These are phyloP conservation scores for Hedychridium roseum DNA, from an alignment of 2,888 invertebrate species.

Conservation along the genomic window DNA sequence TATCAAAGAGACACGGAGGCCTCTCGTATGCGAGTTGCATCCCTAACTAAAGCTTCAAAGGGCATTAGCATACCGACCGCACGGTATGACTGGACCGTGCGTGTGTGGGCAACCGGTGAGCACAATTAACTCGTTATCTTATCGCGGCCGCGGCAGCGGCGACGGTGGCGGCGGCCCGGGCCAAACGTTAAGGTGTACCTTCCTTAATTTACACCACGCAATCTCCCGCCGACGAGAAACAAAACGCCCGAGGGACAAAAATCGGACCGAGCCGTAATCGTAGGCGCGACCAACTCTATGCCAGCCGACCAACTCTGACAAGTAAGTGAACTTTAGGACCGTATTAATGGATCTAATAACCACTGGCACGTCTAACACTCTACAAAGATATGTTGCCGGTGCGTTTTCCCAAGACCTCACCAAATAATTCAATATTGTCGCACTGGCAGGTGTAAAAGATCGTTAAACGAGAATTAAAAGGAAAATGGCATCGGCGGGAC, in stretches of 20 bases:
- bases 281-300: conserved; percentile 13
- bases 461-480: no score
- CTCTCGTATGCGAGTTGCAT: conserved; percentile 57
- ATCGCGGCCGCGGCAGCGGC: conserved; percentile 56
- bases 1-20: conserved; percentile 60
- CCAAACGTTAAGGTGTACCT: conserved; percentile 62
- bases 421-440: no score
- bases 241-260: conserved; percentile 29
- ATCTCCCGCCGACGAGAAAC: conserved; percentile 34
- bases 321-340: no score
- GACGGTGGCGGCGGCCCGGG: conserved; percentile 43
- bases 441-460: no score
- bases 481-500: no score
- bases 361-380: no score
- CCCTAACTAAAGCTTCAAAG: conserved; percentile 57
- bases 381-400: no score
- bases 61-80: conserved; percentile 62
- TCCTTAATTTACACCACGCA: conserved; percentile 61
- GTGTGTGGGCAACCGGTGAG: conserved; percentile 62
- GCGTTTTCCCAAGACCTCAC: background rate
- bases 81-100: conserved; percentile 56
- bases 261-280: conserved; percentile 20
- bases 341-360: no score
- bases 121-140: conserved; percentile 65
- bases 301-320: background rate